These are phyloP conservation scores for Cryptomyrus ogoouensis DNA, from an alignment of 2,113 vertebrate genomes.

Conservation along the genomic window DNA sequence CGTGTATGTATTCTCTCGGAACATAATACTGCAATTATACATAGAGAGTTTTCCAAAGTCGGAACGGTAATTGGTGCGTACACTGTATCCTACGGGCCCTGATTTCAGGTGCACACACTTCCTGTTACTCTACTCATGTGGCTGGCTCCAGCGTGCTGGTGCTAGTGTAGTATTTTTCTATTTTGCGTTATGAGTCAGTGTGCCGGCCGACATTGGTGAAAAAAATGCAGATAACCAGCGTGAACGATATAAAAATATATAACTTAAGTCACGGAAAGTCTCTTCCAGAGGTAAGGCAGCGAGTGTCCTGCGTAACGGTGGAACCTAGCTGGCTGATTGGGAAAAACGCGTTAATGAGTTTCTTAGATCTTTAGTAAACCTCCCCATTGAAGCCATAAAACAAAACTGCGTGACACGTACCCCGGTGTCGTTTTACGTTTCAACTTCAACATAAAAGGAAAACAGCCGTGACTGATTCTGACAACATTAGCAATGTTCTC, in stretches of 20 bases:
- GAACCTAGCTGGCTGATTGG: background rate
- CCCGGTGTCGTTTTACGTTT: background rate
- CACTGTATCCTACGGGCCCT: constrained; percentile 27
- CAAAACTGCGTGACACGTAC: background rate
- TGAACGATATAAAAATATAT: constrained; percentile 95
- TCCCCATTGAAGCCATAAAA: background rate
- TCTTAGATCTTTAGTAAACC: background rate
- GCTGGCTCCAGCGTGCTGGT: constrained; percentile 48
- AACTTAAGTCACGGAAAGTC: constrained; percentile 92
- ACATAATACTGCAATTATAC: background rate
- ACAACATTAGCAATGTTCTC: background rate
- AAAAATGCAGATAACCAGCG: constrained; percentile 85
- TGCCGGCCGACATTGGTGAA: background rate
- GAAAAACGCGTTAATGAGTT: background rate
- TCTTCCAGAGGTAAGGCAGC: constrained; percentile 81
- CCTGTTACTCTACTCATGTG: constrained; percentile 44
- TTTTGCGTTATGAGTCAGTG: constrained; percentile 36
- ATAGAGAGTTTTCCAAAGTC: background rate
- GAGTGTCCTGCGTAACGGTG: background rate
- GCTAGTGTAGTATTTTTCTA: background rate
- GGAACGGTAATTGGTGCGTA: background rate
- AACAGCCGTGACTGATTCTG: background rate
- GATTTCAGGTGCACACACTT: constrained; percentile 22
- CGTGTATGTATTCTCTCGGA: background rate
- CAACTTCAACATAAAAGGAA: background rate